Evolutionary conservation across 2,113 vertebrate genomes (phyloP), one percentile per base, ranked within the genome.

Genomic region (Aix galericulata): DNA sequence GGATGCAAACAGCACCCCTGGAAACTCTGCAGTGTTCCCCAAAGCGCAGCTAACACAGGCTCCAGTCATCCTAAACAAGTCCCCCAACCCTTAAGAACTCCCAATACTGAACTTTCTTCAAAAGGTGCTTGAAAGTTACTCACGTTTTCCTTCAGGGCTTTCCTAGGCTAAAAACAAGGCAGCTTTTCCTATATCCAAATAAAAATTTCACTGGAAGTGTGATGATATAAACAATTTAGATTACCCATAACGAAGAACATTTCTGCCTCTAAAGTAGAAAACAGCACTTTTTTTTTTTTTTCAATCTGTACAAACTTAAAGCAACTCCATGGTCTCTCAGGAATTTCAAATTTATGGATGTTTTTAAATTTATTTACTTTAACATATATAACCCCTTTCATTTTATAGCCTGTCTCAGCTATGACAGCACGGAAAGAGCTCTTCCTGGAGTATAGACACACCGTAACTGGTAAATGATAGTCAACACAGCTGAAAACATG

Each of bases 91-190:
- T 14, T 6, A 67, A 5, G 9, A 7, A 4, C 48, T 26, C 81
- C 68, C 78, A 34, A 15, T 2, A 15, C 1, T 2, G 13, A 29
- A 6, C 40, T 46, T 78, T 48, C n/a, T 50, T 8, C 63, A 8
- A 18, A 26, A 44, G 68, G 26, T 32, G 17, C 58, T 38, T 50
- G 11, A 36, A 40, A 48, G 50, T 1, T 25, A 55, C 12, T 0
- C 38, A 22, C 42, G 3, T 32, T 16, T 32, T 55, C 68, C 68
- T 55, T 15, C 0, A 0, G 15, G 55, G 23, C 17, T 4, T 50
- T 67, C 32, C 34, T 31, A 46, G 77, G 38, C 21, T 31, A 71
- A 5, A 40, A 80, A 48, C 59, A 36, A 62, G 16, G n/a, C 46
- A 56, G 2, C 3, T 55, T 29, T 67, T 88, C 25, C 56, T 52